Evolutionary conservation across 2,113 vertebrate genomes (phyloP).

Genomic region (Chrysemys picta): DNA sequence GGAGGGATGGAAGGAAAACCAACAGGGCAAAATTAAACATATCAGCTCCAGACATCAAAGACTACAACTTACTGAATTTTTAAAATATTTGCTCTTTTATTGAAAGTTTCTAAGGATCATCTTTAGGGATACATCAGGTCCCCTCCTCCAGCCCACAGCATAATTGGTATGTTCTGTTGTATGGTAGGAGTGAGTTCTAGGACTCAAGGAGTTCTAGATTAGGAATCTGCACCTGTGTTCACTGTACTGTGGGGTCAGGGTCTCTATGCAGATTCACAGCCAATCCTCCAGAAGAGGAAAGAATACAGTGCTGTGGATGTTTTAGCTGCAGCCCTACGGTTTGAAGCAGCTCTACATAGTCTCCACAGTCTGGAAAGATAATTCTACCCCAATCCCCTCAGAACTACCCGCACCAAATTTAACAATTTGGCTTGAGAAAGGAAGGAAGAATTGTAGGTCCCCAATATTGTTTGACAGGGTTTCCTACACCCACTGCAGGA

Average conservation of each 20-base stretch:
- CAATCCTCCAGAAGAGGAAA: neutral
- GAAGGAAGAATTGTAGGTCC: neutral
- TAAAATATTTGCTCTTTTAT: neutral
- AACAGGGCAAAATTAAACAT: fast-evolving
- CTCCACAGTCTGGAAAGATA: neutral
- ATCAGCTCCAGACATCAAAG: neutral
- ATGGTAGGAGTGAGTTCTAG: neutral
- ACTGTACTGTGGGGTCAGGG: neutral
- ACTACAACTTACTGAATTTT: neutral
- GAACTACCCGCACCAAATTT: neutral
- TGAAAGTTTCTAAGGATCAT: neutral
- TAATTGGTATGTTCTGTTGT: neutral
- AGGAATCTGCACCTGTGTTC: neutral
- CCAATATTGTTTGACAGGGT: neutral
- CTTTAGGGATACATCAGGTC: neutral
- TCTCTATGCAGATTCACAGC: neutral
- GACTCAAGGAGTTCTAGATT: neutral
- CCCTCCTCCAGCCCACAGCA: neutral
- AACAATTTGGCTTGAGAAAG: neutral
- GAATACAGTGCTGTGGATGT: neutral
- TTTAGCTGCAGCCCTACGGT: neutral
- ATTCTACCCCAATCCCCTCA: neutral
- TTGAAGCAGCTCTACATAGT: neutral
- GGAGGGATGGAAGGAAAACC: fast-evolving
- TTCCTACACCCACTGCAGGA: neutral